Evolutionary conservation across 2,113 vertebrate genomes (phyloP), one percentile per base, ranked within the genome.

Genomic region (Mugil cephalus): DNA sequence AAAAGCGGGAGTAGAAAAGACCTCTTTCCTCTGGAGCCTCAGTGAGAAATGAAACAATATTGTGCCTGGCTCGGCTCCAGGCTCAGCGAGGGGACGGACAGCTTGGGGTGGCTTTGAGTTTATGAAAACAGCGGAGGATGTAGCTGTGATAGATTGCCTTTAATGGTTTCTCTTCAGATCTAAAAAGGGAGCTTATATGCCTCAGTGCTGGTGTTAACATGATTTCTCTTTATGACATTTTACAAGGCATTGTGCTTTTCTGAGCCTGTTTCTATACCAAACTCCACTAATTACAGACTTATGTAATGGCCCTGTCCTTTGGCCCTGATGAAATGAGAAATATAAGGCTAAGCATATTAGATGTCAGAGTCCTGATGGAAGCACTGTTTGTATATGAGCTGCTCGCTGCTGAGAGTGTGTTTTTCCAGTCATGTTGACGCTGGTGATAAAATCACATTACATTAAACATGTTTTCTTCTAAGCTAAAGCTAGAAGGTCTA

Each of bases 91-190:
- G 66, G 68, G 39, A 65, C 9, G 12, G 66, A 60, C 50, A 40
- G 65, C 45, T 62, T 7, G 13, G 79, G 76, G 77, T 63, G 73
- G 77, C 67, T 69, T 47, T 4, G 52, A 85, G 86, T 91, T 91
- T 86, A 90, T 77, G 82, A 87, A 88, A 91, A 88, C 85, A 89
- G 77, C 48, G 14, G 61, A 66, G 80, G 80, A 81, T 85, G 79
- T 80, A 83, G 67, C 79, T 46, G 65, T 42, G 77, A 77, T 58
- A 56, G 72, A 60, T 12, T 62, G 35, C 71, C 79, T 84, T 62
- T 64, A 48, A 79, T 53, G 61, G 67, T 62, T 77, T 70, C 70
- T 42, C 38, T 63, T 53, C 59, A 19, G 38, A 66, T 69, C 58
- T 69, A 54, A 72, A 78, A 81, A 81, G 65, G 52, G 74, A 64